These are phyloP conservation scores for Lithobates pipiens DNA, from an alignment of 2,797 vertebrate species.

Conservation along the genomic window DNA sequence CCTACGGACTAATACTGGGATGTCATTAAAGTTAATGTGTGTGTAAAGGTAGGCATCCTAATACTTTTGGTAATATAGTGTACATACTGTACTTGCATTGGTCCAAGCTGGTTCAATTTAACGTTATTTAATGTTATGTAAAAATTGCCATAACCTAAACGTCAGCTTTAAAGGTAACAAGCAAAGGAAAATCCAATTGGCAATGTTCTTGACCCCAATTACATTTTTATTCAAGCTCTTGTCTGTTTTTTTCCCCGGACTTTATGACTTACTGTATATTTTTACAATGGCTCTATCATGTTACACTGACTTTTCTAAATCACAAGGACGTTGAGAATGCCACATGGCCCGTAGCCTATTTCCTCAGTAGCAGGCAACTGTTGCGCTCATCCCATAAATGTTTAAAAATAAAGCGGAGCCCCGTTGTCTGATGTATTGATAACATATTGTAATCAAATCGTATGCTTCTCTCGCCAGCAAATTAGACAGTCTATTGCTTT, in stretches of 20 bases:
- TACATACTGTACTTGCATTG: too few relatives aligned
- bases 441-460: conserved; percentile 63
- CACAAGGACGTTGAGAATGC: conserved; percentile 55
- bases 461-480: conserved; percentile 50
- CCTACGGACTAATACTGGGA: too few relatives aligned
- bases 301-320: conserved; percentile 58
- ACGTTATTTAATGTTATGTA: too few relatives aligned
- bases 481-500: conserved; percentile 57
- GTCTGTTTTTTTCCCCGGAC: conserved; percentile 17
- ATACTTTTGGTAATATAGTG: too few relatives aligned
- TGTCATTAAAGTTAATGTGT: too few relatives aligned
- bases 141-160: not conserved
- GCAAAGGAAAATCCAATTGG: conserved; percentile 19
- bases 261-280: conserved; percentile 54
- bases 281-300: conserved; percentile 51
- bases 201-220: conserved; percentile 20
- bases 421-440: conserved; percentile 55
- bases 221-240: conserved; percentile 41
- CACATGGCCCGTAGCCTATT: conserved; percentile 46
- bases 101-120: too few relatives aligned
- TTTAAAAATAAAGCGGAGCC: conserved; percentile 45
- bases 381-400: conserved; percentile 50
- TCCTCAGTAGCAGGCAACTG: conserved; percentile 43
- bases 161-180: not conserved
- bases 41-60: too few relatives aligned